Conservation (phyloP, 2,888 invertebrate genomes). For the Luffia ferchaultella region DNA sequence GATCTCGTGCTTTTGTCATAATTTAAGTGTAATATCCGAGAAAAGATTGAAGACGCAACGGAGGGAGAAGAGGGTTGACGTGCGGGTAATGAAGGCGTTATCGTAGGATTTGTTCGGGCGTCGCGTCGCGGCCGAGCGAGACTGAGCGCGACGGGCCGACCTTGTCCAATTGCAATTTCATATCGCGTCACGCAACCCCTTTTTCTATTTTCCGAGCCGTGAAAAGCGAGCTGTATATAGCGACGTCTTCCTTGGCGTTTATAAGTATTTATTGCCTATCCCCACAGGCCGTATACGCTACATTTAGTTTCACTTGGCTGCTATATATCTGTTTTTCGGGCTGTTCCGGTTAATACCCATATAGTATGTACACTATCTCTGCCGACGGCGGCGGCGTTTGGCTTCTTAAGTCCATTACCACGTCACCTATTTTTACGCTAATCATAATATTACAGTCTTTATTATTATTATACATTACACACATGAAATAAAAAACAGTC, state of each 20-base stretch:
- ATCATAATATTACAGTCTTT: no score
- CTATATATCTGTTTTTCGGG: not conserved
- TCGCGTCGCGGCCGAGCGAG: not conserved
- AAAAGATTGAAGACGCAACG: slow-evolving; percentile 55
- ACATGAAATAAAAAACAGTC: no score
- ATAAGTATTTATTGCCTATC: not conserved
- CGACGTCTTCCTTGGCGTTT: not conserved
- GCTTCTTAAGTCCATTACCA: not conserved
- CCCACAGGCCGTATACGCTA: not conserved
- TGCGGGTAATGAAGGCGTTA: slow-evolving; percentile 56
- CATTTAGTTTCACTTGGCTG: not conserved
- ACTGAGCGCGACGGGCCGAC: slow-evolving; percentile 16
- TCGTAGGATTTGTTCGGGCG: slow-evolving; percentile 38
- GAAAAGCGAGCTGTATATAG: not conserved
- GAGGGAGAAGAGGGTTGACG: slow-evolving; percentile 58
- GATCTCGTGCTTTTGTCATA: slow-evolving; percentile 48
- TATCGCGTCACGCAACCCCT: slow-evolving; percentile 28
- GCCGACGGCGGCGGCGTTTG: not conserved
- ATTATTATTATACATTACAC: no score
- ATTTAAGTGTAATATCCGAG: slow-evolving; percentile 59
- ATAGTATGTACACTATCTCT: not conserved
- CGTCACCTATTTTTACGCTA: not conserved
- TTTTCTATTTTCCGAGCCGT: slow-evolving; percentile 13
- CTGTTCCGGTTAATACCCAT: not conserved
- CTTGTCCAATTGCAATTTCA: slow-evolving; percentile 34